phyloP scores from a whole-genome alignment of 2,888 invertebrate genomes.

The Drosophila colorata region DNA sequence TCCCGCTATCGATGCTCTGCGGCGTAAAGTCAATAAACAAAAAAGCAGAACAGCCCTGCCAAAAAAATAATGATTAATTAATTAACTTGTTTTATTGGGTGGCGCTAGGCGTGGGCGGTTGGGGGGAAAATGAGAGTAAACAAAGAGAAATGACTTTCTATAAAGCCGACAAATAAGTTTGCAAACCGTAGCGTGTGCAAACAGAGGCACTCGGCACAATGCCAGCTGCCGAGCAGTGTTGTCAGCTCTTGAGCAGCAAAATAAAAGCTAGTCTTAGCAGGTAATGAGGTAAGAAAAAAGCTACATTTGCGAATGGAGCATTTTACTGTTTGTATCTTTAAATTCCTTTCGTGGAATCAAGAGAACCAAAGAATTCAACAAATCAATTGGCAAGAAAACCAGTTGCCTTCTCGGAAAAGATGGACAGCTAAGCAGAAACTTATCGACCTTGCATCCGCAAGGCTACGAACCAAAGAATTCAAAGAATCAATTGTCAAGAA shows the following conservation, averaged over 20 bases:
- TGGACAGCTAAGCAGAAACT: too few relatives aligned
- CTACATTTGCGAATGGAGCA: too few relatives aligned
- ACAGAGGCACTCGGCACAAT: slow-evolving; percentile 3
- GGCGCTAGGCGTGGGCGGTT: slow-evolving; percentile 22
- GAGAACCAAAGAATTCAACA: too few relatives aligned
- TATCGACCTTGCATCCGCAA: too few relatives aligned
- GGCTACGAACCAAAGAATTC: too few relatives aligned
- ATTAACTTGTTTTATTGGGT: slow-evolving; percentile 74
- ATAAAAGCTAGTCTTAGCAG: slow-evolving; percentile 3
- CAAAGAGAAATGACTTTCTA: slow-evolving; percentile 66
- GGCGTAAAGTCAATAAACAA: slow-evolving; percentile 61
- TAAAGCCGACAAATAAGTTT: slow-evolving; percentile 61
- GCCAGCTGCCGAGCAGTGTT: slow-evolving; percentile 4
- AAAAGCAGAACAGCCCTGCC: slow-evolving; percentile 54
- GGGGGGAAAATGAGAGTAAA: slow-evolving; percentile 1
- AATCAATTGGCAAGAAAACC: too few relatives aligned
- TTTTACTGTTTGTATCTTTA: too few relatives aligned
- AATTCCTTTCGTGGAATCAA: too few relatives aligned
- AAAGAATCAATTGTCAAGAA: too few relatives aligned
- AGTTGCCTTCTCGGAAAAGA: too few relatives aligned
- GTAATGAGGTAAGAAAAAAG: too few relatives aligned
- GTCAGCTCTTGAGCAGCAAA: background rate
- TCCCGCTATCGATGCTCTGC: slow-evolving; percentile 29
- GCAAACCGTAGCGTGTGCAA: slow-evolving; percentile 16
- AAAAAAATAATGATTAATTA: slow-evolving; percentile 75